Evolutionary conservation across 2,888 invertebrate genomes (phyloP).

Genomic region (Falcaria lacertinaria): DNA sequence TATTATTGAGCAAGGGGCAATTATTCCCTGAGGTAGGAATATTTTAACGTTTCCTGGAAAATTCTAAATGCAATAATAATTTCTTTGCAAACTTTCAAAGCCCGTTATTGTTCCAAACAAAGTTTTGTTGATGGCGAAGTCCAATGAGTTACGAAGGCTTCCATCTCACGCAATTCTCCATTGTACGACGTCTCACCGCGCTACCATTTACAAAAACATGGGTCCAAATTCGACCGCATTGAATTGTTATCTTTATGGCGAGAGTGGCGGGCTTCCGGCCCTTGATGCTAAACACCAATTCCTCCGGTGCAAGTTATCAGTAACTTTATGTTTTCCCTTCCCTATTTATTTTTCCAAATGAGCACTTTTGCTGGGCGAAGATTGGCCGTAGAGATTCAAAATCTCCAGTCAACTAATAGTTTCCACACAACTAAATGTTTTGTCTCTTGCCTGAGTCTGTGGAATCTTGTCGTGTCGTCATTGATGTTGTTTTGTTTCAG

Average conservation of each 20-base stretch:
- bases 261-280: slow-evolving; percentile 34
- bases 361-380: slow-evolving; percentile 12
- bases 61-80: neutral
- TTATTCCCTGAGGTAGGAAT: neutral
- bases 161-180: slow-evolving; percentile 7
- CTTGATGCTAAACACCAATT: slow-evolving; percentile 12
- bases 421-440: neutral
- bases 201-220: slow-evolving; percentile 19
- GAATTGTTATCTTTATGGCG: slow-evolving; percentile 41
- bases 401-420: neutral
- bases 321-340: slow-evolving; percentile 11
- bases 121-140: neutral
- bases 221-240: slow-evolving; percentile 22
- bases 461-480: neutral
- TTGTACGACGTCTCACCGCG: slow-evolving; percentile 10
- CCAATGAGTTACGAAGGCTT: neutral
- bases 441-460: no score
- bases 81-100: neutral
- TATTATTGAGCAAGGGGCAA: neutral
- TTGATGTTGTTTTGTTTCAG: slow-evolving; percentile 30
- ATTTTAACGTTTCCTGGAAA: neutral
- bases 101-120: neutral
- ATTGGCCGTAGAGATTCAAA: neutral
- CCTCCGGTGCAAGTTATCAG: slow-evolving; percentile 19
- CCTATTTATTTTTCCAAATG: slow-evolving; percentile 21